phyloP scores from a whole-genome alignment of 2,888 invertebrate genomes.

The Empis livida region DNA sequence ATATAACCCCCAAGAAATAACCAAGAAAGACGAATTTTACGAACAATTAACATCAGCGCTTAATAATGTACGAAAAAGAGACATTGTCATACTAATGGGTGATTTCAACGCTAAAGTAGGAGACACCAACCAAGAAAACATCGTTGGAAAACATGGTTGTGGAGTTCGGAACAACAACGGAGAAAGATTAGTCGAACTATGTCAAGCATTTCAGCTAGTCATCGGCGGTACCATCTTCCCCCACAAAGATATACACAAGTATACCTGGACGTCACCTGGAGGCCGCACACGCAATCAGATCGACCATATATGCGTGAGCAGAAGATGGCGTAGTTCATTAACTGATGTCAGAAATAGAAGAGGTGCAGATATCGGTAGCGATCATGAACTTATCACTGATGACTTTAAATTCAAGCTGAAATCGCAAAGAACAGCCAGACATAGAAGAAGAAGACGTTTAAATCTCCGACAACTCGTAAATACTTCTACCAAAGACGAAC shows the following conservation, averaged over 20 bases:
- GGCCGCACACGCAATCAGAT: slow-evolving; percentile 1
- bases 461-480: background rate
- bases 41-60: background rate
- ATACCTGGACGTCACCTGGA: background rate
- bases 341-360: background rate
- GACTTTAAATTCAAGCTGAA: background rate
- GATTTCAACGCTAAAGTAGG: background rate
- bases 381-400: background rate
- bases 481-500: background rate
- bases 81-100: background rate
- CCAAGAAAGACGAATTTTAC: background rate
- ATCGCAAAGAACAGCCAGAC: background rate
- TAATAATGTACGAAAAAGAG: background rate
- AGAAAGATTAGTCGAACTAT: background rate
- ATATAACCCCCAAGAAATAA: no score
- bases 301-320: background rate
- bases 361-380: slow-evolving; percentile 1
- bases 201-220: background rate
- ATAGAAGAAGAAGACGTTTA: background rate
- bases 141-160: background rate
- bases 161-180: background rate
- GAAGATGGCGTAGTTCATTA: background rate
- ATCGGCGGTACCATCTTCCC: slow-evolving; percentile 1
- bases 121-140: background rate
- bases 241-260: slow-evolving; percentile 3